These are phyloP conservation scores for Cephus rjabovi DNA, from an alignment of 2,888 invertebrate genomes.

Conservation along the genomic window DNA sequence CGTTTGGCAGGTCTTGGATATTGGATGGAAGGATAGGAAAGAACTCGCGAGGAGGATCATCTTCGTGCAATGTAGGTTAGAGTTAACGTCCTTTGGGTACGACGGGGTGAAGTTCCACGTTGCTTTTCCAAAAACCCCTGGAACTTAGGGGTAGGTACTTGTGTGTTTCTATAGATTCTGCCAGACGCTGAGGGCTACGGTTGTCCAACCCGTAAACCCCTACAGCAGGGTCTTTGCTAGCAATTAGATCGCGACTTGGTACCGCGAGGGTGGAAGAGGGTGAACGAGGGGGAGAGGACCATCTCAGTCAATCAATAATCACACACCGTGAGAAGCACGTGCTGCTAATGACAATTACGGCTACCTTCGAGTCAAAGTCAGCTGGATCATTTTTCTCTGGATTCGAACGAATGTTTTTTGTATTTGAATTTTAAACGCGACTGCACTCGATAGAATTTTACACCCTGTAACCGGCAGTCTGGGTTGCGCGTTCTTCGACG, in stretches of 20 bases:
- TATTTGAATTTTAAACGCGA: no score
- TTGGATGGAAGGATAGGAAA: slow-evolving; percentile 41
- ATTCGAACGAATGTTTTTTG: no score
- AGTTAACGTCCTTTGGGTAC: neutral
- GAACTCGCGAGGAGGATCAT: slow-evolving; percentile 34
- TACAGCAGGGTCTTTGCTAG: slow-evolving; percentile 24
- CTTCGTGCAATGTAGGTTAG: slow-evolving; percentile 19
- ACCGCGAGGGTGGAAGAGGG: slow-evolving; percentile 9
- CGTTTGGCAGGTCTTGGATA: slow-evolving; percentile 60
- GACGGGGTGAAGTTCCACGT: neutral
- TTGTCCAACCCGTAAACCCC: neutral
- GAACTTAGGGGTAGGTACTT: neutral
- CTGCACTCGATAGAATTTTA: no score
- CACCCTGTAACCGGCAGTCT: no score
- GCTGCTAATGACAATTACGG: slow-evolving; percentile 45
- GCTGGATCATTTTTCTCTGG: neutral
- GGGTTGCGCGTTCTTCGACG: neutral
- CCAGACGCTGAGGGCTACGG: neutral
- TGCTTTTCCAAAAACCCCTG: neutral
- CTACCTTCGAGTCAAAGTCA: slow-evolving; percentile 23
- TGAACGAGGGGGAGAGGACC: neutral
- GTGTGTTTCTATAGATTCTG: neutral
- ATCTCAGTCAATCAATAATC: slow-evolving; percentile 39
- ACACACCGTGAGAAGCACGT: slow-evolving; percentile 28
- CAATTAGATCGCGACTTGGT: slow-evolving; percentile 34